Percentiles rank a stretch among this genome's conserved stretches.
phyloP scores from a whole-genome alignment of 2,113 vertebrate genomes.

The Corvus hawaiiensis region DNA sequence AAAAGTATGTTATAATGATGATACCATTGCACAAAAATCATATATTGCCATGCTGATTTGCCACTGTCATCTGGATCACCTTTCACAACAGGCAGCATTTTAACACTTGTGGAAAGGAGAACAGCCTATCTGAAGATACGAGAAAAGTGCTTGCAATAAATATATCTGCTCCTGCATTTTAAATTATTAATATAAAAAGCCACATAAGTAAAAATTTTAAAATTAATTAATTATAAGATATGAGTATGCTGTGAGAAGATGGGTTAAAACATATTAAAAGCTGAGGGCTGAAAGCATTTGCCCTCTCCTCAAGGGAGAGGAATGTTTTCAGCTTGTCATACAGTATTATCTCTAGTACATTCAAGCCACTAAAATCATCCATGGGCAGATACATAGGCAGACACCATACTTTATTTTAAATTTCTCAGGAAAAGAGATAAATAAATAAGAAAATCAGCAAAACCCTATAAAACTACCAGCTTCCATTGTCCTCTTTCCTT shows the following conservation, averaged over 20 bases:
- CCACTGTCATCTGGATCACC: neutral
- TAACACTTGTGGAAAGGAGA: neutral
- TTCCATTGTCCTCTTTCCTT: neutral
- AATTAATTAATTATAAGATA: neutral
- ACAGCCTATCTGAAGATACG: neutral
- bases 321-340: neutral
- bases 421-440: neutral
- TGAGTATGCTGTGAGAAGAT: neutral
- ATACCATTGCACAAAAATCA: neutral
- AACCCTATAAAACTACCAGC: neutral
- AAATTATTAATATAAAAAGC: neutral
- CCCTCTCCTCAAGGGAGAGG: neutral
- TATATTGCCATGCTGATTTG: rapidly evolving
- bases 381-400: neutral
- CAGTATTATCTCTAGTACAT: neutral
- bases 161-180: neutral
- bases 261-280: neutral
- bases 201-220: neutral
- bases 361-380: neutral
- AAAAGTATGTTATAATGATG: neutral
- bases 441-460: neutral
- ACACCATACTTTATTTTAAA: neutral
- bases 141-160: neutral
- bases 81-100: neutral
- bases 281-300: neutral